A percentile compares a stretch with the other conserved stretches of the same genome.
Conservation (phyloP, 2,113 vertebrate species). For the Anas platyrhynchos region DNA sequence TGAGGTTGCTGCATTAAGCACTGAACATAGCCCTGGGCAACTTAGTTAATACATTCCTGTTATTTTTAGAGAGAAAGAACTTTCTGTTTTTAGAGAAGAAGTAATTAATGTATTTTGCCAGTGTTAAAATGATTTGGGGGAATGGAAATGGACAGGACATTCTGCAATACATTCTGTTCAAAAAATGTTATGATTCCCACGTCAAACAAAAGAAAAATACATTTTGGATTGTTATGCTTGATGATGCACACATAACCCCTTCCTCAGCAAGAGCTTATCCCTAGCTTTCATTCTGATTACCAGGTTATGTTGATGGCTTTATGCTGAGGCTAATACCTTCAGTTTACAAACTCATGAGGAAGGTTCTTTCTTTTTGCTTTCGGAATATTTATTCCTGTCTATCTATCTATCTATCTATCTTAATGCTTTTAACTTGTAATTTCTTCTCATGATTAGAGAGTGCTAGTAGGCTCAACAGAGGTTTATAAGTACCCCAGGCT, state of each 20-base stretch:
- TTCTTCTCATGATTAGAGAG: neutral
- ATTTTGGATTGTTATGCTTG: neutral
- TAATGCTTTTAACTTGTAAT: neutral
- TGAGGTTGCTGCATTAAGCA: neutral
- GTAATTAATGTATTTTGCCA: neutral
- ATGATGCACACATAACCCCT: neutral
- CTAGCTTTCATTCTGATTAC: neutral
- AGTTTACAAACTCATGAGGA: neutral
- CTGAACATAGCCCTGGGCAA: neutral
- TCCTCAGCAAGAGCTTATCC: neutral
- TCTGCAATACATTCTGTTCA: neutral
- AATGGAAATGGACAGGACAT: neutral
- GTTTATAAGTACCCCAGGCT: neutral
- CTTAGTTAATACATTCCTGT: neutral
- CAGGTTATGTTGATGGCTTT: neutral
- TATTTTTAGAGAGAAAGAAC: neutral
- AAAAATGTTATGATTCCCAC: neutral
- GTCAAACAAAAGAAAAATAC: too few species aligned
- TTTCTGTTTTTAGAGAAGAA: neutral
- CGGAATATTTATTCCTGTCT: neutral
- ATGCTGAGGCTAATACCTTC: neutral
- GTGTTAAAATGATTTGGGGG: neutral
- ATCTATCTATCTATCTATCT: too few species aligned
- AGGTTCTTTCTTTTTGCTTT: neutral
- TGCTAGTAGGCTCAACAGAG: neutral